Percentiles rank a stretch among this genome's conserved stretches.
Conservation (phyloP, 2,797 vertebrate genomes). For the Peromyscus aztecus region DNA sequence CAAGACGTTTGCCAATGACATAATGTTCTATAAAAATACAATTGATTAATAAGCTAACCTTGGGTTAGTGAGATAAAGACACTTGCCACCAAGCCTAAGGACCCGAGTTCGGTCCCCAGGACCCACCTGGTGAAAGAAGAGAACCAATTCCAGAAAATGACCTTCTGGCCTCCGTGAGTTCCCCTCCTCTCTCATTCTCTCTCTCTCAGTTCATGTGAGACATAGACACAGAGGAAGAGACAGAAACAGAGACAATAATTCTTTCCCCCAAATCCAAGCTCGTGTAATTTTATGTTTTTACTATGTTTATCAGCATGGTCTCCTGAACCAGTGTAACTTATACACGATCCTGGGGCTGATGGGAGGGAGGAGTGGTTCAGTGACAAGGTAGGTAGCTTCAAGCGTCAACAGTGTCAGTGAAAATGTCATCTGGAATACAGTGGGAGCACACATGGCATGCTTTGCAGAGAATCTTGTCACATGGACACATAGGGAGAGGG, state of each 20-base stretch:
- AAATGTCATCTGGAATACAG: background rate
- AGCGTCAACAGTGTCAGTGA: background rate
- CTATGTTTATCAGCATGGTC: background rate
- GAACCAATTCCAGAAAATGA: background rate
- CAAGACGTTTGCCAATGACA: background rate
- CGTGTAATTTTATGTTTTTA: background rate
- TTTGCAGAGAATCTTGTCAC: background rate
- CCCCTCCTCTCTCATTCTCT: background rate
- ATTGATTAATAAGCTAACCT: background rate
- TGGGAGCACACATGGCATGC: background rate
- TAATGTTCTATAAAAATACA: background rate
- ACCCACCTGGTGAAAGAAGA: background rate
- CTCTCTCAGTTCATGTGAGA: background rate
- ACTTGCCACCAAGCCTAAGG: background rate
- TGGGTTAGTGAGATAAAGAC: background rate
- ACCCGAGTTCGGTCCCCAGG: background rate
- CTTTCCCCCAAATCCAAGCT: background rate
- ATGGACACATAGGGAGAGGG: accelerated
- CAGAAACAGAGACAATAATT: background rate
- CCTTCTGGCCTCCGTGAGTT: background rate
- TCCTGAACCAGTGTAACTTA: background rate
- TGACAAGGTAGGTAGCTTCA: background rate
- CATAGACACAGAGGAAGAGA: background rate
- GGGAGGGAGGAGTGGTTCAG: background rate
- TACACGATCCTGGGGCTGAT: background rate